phyloP scores from a whole-genome alignment of 2,113 vertebrate genomes.

The Nycticebus coucang region DNA sequence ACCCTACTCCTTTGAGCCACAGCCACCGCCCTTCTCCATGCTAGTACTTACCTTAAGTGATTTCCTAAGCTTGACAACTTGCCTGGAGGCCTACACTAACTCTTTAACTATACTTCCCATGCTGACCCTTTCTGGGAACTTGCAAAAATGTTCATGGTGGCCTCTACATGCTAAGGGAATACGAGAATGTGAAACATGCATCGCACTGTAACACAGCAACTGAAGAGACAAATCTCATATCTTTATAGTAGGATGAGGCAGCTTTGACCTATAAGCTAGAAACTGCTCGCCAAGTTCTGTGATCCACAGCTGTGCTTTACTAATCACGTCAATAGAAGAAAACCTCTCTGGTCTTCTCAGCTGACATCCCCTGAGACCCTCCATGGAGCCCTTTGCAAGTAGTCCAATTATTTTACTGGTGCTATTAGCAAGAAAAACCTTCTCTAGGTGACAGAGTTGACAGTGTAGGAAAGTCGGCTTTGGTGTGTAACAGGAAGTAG shows the following conservation, averaged over 20 bases:
- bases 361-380: not conserved
- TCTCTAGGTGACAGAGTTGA: not conserved
- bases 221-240: not conserved
- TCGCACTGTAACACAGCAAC: not conserved
- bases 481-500: not conserved
- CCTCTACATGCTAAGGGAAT: not conserved
- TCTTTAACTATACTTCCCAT: not conserved
- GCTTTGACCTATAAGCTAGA: not conserved
- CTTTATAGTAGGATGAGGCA: not conserved
- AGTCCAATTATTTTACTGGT: not conserved
- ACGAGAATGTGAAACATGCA: not conserved
- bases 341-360: not conserved
- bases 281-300: not conserved
- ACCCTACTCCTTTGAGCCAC: too few species aligned
- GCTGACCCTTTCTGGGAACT: not conserved
- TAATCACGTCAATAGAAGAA: not conserved
- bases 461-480: not conserved
- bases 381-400: not conserved
- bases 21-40: not conserved
- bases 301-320: not conserved
- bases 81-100: not conserved
- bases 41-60: not conserved
- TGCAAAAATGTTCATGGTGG: not conserved
- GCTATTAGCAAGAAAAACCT: not conserved
- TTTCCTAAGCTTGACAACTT: not conserved